Base-by-base conservation (phyloP, 2,797 vertebrate species). In the Glossophaga mutica region DNA sequence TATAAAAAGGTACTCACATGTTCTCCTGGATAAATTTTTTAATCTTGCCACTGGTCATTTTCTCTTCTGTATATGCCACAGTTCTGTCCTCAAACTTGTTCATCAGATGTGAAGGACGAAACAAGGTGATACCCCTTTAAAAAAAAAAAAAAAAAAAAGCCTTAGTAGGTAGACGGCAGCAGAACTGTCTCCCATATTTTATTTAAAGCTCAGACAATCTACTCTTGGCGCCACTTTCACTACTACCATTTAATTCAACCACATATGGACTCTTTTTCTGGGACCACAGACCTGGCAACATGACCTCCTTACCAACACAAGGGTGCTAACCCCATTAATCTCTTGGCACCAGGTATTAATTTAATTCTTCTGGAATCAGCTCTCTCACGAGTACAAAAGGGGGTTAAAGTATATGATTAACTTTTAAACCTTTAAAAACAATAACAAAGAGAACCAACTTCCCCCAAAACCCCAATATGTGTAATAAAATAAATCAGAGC, bases 1-100 rank as follows among this genome's bases (percentile, higher is more conserved):
- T 29, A 46, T 22, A 52, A 94, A 81, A 21, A 85, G 46, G 24
- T 59, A 98, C 99, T 99, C 98, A 99, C 99, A 99, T 98, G 97
- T 99, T 99, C 48, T 99, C 99, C 98, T 99, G 99, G 96, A 99
- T 99, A 97, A 99, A 99, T 93, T 94, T 99, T 98, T 99, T 99
- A 95, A 99, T 98, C 96, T 99, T 99, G 96, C 97, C 98, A 91
- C 98, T 99, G 88, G 98, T 99, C 98, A 99, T 99, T 97, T 99
- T 99, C 29, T 99, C 99, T 92, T 99, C 99, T 19, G 95, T 90
- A 94, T 98, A 99, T 68, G 96, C 98, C 82, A 99, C 98, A 0
- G 98, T 98, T 95, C 95, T 87, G 11, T 99, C 99, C 97, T 99
- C 99, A 98, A 99, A 99, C 97, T 99, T 99, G 98, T 99, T 99